Conservation (phyloP, 2,797 vertebrate genomes). For the Rachycentron canadum region DNA sequence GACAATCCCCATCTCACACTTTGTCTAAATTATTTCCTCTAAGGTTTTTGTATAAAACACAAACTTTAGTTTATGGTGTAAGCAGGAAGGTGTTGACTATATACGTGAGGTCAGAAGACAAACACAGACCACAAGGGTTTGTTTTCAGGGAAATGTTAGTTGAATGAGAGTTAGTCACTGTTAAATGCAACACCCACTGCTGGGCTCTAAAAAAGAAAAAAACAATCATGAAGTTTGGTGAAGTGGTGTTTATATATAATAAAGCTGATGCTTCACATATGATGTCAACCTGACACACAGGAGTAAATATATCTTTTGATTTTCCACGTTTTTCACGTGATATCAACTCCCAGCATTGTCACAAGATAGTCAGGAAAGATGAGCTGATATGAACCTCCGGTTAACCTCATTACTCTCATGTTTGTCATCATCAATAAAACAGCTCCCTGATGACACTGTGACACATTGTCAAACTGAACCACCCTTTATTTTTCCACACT, state of each 20-base stretch:
- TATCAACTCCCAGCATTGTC: neutral
- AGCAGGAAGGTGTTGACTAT: slow-evolving; percentile 30
- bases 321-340: neutral
- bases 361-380: neutral
- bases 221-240: neutral
- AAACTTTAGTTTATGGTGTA: slow-evolving; percentile 40
- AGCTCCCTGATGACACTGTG: neutral
- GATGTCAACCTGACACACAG: neutral
- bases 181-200: slow-evolving; percentile 5
- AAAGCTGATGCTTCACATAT: neutral
- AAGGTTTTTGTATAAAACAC: slow-evolving; percentile 59
- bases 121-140: slow-evolving; percentile 1
- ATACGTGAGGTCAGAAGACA: neutral
- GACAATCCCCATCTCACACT: neutral
- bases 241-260: slow-evolving; percentile 15
- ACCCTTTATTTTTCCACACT: neutral
- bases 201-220: neutral
- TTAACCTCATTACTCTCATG: slow-evolving; percentile 2
- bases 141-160: neutral
- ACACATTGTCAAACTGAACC: neutral
- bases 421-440: neutral
- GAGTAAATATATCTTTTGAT: neutral
- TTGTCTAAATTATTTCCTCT: neutral
- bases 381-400: neutral
- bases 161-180: slow-evolving; percentile 1